Conservation (phyloP, 2,113 vertebrate species). For the Sylvia atricapilla region DNA sequence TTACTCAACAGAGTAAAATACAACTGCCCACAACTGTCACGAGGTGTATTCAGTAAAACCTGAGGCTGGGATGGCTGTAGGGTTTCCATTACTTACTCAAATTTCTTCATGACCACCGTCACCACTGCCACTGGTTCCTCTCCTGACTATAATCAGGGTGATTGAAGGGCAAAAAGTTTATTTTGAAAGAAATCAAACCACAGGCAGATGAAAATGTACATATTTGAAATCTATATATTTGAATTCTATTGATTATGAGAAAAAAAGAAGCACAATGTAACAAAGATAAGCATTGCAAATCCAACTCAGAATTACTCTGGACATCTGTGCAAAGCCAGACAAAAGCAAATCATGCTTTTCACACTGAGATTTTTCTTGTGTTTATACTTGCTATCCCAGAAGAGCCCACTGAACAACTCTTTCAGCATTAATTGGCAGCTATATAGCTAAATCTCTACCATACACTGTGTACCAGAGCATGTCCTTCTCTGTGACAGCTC, state of each 20-base stretch:
- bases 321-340: background rate
- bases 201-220: background rate
- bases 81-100: background rate
- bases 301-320: background rate
- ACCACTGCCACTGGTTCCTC: background rate
- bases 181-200: background rate
- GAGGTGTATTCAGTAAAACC: background rate
- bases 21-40: background rate
- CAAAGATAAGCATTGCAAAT: background rate
- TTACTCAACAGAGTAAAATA: background rate
- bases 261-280: fast-evolving
- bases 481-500: background rate
- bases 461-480: background rate
- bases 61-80: background rate
- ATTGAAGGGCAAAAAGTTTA: background rate
- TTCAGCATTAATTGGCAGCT: background rate
- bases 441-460: background rate
- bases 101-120: background rate
- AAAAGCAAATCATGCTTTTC: background rate
- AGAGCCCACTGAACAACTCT: background rate
- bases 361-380: background rate
- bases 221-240: background rate
- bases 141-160: background rate
- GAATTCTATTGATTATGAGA: background rate
- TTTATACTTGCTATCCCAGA: background rate